Evolutionary conservation across 2,113 vertebrate species (phyloP).

Genomic region (Dromas ardeola): DNA sequence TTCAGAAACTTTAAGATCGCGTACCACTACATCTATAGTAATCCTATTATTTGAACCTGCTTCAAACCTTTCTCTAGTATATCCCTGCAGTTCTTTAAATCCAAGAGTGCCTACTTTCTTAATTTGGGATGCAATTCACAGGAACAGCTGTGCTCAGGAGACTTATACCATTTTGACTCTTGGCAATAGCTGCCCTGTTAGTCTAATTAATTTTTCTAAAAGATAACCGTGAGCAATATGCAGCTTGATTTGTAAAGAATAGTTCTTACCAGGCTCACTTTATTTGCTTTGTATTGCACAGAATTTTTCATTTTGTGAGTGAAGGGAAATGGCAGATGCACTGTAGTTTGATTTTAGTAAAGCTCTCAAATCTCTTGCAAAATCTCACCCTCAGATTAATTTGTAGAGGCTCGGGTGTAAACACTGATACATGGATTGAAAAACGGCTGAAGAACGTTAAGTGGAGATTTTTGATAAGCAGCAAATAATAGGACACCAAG

Average conservation of each 20-base stretch:
- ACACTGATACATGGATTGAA: neutral
- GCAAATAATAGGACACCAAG: neutral
- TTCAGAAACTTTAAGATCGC: neutral
- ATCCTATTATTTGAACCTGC: neutral
- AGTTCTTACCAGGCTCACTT: neutral
- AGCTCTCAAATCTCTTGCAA: constrained; percentile 27
- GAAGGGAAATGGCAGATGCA: neutral
- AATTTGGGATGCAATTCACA: constrained; percentile 38
- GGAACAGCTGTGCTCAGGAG: neutral
- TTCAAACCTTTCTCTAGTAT: neutral
- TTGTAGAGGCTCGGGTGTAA: neutral
- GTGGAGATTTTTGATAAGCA: constrained; percentile 6
- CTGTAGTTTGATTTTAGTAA: neutral
- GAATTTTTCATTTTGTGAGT: constrained; percentile 1
- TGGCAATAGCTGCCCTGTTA: constrained; percentile 28
- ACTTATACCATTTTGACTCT: neutral
- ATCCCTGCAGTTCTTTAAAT: neutral
- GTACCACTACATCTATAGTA: neutral
- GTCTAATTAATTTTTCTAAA: constrained; percentile 53
- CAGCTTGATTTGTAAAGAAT: constrained; percentile 47
- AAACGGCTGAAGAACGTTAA: neutral
- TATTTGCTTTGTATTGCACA: neutral
- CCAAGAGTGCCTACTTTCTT: neutral
- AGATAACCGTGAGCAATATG: constrained; percentile 21
- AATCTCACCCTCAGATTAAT: constrained; percentile 33